Percentiles rank a stretch among this genome's conserved stretches.
Conservation (phyloP, 1,140 invertebrate species). For the Heterodera carotae region DNA sequence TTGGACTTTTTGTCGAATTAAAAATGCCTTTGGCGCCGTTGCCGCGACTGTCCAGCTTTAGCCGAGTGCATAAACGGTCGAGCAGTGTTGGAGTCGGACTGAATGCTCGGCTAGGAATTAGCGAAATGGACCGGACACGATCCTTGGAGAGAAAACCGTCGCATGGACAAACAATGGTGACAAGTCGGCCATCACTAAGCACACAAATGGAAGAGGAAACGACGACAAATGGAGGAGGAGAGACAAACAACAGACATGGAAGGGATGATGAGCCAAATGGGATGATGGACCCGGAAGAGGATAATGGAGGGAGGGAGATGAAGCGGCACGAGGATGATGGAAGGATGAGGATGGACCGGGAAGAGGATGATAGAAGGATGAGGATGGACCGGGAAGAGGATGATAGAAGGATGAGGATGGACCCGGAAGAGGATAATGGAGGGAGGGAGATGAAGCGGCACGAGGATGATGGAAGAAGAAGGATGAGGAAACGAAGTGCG, state of each 20-base stretch:
- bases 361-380: neutral
- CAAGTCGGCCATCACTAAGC: conserved; percentile 12
- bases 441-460: neutral
- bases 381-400: neutral
- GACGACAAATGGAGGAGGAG: conserved; percentile 4
- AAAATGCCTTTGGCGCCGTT: conserved; percentile 57
- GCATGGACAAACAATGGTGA: conserved; percentile 16
- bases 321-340: neutral
- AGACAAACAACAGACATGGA: neutral
- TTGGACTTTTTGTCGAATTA: conserved; percentile 63
- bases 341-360: neutral
- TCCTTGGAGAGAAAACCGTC: conserved; percentile 38
- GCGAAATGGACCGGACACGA: conserved; percentile 31
- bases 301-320: neutral
- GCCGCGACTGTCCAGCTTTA: conserved; percentile 56
- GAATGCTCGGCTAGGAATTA: neutral
- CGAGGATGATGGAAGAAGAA: neutral
- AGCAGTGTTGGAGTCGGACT: conserved; percentile 55
- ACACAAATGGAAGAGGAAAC: conserved; percentile 19
- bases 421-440: neutral
- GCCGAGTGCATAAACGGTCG: conserved; percentile 59
- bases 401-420: neutral
- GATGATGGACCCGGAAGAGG: neutral
- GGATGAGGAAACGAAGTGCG: neutral
- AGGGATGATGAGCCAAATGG: neutral